phyloP scores from a whole-genome alignment of 2,797 vertebrate species.

The Sciurus vulgaris region DNA sequence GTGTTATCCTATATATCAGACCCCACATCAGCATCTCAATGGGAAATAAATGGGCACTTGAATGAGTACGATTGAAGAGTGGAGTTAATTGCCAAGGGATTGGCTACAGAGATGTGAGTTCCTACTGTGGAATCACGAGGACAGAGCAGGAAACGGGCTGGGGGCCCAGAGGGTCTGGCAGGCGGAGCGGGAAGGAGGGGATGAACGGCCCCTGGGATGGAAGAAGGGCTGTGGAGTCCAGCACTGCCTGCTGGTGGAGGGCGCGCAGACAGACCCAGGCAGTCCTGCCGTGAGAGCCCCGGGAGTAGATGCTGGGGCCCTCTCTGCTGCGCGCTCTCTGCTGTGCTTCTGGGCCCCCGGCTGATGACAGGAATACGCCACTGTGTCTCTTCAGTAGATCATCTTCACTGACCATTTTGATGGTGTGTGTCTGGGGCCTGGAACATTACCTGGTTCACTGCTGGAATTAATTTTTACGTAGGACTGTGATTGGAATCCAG shows the following conservation, averaged over 20 bases:
- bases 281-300: no score
- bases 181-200: background rate
- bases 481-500: background rate
- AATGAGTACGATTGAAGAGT: background rate
- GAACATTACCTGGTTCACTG: background rate
- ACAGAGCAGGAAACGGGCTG: background rate
- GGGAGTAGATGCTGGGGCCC: no score
- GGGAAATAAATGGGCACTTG: background rate
- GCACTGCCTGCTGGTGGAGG: background rate
- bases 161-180: background rate
- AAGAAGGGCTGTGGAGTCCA: background rate
- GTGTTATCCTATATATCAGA: background rate
- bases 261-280: background rate
- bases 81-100: background rate
- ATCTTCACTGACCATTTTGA: background rate
- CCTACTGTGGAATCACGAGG: background rate
- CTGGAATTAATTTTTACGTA: slow-evolving; percentile 34
- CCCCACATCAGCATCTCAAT: background rate
- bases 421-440: background rate
- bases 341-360: background rate
- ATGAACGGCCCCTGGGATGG: background rate
- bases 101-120: background rate
- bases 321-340: background rate
- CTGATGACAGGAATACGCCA: no score
- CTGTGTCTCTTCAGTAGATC: background rate